phyloP scores from a whole-genome alignment of 2,888 invertebrate species.

The Hymenopus coronatus region DNA sequence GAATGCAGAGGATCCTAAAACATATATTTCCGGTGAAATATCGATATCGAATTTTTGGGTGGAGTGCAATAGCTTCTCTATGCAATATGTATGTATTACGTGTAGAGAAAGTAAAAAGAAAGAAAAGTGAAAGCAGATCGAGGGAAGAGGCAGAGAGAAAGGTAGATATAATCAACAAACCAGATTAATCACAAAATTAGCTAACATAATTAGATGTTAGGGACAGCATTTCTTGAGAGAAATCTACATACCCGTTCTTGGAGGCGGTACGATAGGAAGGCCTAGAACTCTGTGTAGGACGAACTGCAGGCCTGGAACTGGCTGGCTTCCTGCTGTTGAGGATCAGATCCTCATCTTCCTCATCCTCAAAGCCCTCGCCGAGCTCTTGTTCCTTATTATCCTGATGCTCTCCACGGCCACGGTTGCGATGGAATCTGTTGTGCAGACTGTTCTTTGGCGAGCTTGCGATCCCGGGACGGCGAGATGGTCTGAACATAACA shows the following conservation, averaged over 20 bases:
- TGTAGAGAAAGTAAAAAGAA: too few species aligned
- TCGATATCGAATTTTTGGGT: too few species aligned
- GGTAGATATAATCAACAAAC: neutral
- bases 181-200: too few species aligned
- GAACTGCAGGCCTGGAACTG: neutral
- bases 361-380: conserved; percentile 35
- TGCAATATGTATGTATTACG: too few species aligned
- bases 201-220: too few species aligned
- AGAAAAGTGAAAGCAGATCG: too few species aligned
- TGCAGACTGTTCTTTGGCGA: conserved; percentile 1
- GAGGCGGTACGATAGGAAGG: conserved; percentile 11
- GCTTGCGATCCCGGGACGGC: neutral
- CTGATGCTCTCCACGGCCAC: neutral
- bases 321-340: neutral
- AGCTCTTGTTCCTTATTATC: conserved; percentile 41
- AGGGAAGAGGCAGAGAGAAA: too few species aligned
- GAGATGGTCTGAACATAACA: neutral
- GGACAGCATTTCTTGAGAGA: too few species aligned
- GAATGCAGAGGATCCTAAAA: too few species aligned
- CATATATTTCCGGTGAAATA: too few species aligned
- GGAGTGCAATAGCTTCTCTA: too few species aligned
- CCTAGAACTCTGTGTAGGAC: conserved; percentile 9
- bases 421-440: conserved; percentile 15
- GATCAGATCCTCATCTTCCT: conserved; percentile 17
- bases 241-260: neutral